Percentiles rank a stretch among this genome's conserved stretches.
phyloP scores from a whole-genome alignment of 1,140 invertebrate species.

The Druon quercuslanigerum region DNA sequence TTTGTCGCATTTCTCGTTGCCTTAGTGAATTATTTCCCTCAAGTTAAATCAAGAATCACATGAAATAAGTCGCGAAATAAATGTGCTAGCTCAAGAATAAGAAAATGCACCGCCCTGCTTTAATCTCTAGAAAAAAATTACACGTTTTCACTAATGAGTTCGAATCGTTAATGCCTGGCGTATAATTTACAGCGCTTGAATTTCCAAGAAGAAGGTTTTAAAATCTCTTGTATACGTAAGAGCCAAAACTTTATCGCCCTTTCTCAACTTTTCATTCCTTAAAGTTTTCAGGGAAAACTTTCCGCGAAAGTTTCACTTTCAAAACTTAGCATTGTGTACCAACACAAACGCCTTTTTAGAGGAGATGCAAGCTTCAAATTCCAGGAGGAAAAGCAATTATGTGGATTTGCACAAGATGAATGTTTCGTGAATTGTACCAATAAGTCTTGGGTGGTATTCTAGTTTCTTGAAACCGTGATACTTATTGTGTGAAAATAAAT shows the following conservation, averaged over 20 bases:
- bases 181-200: not conserved
- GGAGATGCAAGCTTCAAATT: not conserved
- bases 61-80: not conserved
- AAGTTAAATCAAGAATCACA: not conserved
- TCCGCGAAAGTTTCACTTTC: not conserved
- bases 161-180: constrained; percentile 1
- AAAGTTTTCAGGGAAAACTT: not conserved
- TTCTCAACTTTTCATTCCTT: constrained; percentile 1
- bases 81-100: not conserved
- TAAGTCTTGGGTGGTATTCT: not conserved
- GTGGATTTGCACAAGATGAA: constrained; percentile 11
- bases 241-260: no score
- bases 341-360: not conserved
- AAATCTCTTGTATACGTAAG: not conserved
- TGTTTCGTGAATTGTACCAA: not conserved
- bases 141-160: constrained; percentile 1
- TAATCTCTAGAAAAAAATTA: constrained; percentile 3
- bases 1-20: constrained; percentile 9
- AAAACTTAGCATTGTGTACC: not conserved
- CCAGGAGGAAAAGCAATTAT: not conserved
- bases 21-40: not conserved
- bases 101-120: not conserved
- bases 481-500: not conserved
- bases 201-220: not conserved
- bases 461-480: not conserved